Conservation (phyloP, 2,797 vertebrate genomes). For the Macrochelys suwanniensis region DNA sequence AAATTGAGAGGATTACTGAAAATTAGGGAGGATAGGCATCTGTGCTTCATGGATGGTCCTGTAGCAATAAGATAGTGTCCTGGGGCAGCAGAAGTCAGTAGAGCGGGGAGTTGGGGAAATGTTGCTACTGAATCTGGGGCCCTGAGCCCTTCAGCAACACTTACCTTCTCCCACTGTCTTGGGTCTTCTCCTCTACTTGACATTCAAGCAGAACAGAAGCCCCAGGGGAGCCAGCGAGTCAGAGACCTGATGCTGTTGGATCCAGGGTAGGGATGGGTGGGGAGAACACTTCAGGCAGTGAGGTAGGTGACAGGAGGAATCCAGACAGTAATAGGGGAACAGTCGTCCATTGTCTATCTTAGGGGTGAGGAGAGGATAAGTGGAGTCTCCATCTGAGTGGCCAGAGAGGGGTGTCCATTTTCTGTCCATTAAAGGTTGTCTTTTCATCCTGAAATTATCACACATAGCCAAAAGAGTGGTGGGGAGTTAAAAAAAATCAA, state of each 20-base stretch:
- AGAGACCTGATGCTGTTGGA: background rate
- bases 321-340: background rate
- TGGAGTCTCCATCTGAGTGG: background rate
- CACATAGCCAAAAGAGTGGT: background rate
- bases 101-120: background rate
- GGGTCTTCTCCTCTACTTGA: background rate
- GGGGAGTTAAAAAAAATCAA: background rate
- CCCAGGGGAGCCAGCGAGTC: background rate
- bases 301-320: background rate
- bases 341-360: too few relatives aligned
- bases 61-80: background rate
- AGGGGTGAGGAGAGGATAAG: background rate
- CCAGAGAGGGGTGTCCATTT: background rate
- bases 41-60: background rate
- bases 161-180: background rate
- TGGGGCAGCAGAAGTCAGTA: background rate
- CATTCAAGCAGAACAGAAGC: background rate
- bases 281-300: background rate
- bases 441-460: background rate
- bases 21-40: background rate
- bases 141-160: background rate
- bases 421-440: background rate
- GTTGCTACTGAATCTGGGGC: background rate
- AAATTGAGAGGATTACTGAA: background rate
- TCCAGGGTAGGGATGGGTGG: background rate